These are phyloP conservation scores for Oplegnathus fasciatus DNA, from an alignment of 2,113 vertebrate species.

Conservation along the genomic window DNA sequence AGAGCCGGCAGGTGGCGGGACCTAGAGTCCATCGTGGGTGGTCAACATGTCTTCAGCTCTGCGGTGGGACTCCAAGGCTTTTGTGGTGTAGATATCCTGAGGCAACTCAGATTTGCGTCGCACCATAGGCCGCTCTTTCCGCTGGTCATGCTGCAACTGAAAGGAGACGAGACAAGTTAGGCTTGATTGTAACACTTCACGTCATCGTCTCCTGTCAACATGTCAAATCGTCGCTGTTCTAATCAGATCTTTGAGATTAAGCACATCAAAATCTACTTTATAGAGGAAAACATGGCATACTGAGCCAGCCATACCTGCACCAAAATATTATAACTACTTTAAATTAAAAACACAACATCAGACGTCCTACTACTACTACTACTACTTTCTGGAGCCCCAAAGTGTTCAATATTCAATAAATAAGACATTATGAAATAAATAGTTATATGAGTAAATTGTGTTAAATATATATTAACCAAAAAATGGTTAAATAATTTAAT, in stretches of 20 bases:
- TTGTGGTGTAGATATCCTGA: conserved; percentile 98
- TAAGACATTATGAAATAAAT: not conserved
- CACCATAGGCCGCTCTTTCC: conserved; percentile 92
- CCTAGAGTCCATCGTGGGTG: conserved; percentile 89
- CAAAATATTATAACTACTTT: not conserved
- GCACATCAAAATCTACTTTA: conserved; percentile 20
- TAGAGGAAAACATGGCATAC: not conserved
- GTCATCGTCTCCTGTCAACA: not conserved
- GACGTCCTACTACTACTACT: not conserved
- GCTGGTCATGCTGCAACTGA: conserved; percentile 92
- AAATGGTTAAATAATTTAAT: not conserved
- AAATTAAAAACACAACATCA: conserved; percentile 7
- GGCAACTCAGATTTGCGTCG: conserved; percentile 97
- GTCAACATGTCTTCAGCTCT: conserved; percentile 93
- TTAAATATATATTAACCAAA: not conserved
- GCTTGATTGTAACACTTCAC: not conserved
- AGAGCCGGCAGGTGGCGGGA: conserved; percentile 52
- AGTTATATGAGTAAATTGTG: not conserved
- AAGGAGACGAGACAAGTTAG: not conserved
- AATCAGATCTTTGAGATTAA: conserved; percentile 4
- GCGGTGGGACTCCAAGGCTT: conserved; percentile 98
- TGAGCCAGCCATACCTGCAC: not conserved
- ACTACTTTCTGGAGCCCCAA: not conserved
- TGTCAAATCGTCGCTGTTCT: not conserved
- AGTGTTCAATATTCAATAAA: conserved; percentile 3